Conservation (phyloP, 2,797 vertebrate species). For the Nannoperca australis region DNA sequence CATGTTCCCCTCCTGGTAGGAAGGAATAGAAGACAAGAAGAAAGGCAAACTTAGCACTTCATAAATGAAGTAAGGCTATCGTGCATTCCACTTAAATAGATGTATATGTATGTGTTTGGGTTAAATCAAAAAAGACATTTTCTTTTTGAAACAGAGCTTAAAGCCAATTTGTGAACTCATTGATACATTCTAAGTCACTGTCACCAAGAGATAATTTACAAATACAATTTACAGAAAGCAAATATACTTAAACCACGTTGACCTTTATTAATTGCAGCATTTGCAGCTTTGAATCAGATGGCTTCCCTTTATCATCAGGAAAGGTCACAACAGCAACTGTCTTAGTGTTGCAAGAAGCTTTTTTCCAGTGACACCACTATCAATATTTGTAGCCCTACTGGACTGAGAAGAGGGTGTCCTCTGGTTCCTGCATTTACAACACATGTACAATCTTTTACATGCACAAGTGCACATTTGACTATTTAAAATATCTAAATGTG, state of each 20-base stretch:
- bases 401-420: background rate
- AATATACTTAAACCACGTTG: background rate
- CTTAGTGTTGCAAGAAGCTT: background rate
- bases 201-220: background rate
- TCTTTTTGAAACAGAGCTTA: background rate
- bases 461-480: background rate
- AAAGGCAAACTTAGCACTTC: background rate
- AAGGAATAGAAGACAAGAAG: background rate
- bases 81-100: background rate
- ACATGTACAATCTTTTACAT: background rate
- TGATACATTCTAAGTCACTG: no score
- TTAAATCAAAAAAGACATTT: background rate
- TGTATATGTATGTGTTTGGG: background rate
- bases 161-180: background rate
- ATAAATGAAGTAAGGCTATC: background rate
- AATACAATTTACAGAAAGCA: no score
- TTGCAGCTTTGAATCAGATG: background rate
- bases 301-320: background rate
- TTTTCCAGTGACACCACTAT: background rate
- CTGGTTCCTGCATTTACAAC: background rate
- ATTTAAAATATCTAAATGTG: background rate
- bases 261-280: background rate
- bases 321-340: background rate
- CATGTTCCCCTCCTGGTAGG: slow-evolving; percentile 94
- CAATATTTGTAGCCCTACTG: background rate